Conservation (phyloP, 2,888 invertebrate species). For the Synanthedon andrenaeformis region DNA sequence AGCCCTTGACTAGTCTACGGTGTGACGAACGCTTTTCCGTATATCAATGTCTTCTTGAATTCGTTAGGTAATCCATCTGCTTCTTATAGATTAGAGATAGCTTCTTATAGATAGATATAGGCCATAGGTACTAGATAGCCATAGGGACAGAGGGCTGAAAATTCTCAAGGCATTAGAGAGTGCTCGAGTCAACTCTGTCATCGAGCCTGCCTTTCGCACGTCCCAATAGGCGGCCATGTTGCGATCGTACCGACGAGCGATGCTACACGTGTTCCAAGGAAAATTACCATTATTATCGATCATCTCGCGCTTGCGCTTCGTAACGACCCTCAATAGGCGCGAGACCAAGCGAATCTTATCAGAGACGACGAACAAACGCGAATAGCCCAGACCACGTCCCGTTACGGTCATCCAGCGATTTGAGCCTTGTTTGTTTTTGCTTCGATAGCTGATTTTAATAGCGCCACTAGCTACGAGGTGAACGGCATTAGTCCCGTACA, state of each 20-base stretch:
- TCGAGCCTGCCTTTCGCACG: conserved; percentile 39
- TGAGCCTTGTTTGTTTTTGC: conserved; percentile 40
- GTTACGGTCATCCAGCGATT: conserved; percentile 39
- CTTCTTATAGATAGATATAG: too few species aligned
- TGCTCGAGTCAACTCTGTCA: conserved; percentile 40
- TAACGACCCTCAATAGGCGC: conserved; percentile 63
- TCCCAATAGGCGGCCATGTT: conserved; percentile 42
- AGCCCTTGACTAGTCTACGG: background rate
- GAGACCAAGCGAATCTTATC: conserved; percentile 49
- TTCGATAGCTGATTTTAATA: conserved; percentile 5
- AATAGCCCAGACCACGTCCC: conserved; percentile 24
- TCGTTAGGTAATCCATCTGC: too few species aligned
- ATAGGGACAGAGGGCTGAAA: conserved; percentile 12
- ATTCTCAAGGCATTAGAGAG: conserved; percentile 9
- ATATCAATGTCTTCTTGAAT: background rate
- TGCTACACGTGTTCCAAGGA: conserved; percentile 59
- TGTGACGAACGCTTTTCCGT: background rate
- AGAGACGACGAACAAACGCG: conserved; percentile 17
- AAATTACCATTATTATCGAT: conserved; percentile 72
- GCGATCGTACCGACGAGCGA: conserved; percentile 51
- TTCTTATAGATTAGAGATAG: too few species aligned
- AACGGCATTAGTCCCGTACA: conserved; percentile 10
- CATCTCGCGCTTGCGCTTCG: conserved; percentile 57
- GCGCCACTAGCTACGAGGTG: conserved; percentile 9
- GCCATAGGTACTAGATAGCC: conserved; percentile 1